Conservation (phyloP, 2,113 vertebrate species). For the Holacanthus passer region DNA sequence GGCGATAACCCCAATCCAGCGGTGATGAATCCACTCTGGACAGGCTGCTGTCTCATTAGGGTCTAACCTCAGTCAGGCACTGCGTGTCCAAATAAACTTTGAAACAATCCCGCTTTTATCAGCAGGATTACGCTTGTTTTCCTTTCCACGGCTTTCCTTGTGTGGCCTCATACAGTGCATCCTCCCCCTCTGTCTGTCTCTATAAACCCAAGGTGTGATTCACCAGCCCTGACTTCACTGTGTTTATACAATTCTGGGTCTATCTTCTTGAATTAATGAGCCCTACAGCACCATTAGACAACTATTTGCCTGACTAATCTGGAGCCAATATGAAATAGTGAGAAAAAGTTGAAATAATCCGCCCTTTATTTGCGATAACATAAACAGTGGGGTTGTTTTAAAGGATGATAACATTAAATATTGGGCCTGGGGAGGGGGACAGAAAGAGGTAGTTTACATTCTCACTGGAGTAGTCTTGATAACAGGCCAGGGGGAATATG, state of each 20-base stretch:
- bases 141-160: conserved; percentile 76
- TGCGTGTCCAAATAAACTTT: conserved; percentile 80
- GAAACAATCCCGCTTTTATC: conserved; percentile 81
- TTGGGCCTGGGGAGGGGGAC: conserved; percentile 77
- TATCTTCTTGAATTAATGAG: conserved; percentile 82
- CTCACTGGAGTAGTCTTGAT: conserved; percentile 87
- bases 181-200: conserved; percentile 64
- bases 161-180: conserved; percentile 71
- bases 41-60: conserved; percentile 80
- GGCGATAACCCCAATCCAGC: conserved; percentile 90
- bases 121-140: conserved; percentile 83
- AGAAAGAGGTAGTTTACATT: conserved; percentile 88
- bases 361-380: conserved; percentile 82
- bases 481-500: conserved; percentile 88
- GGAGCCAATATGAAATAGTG: conserved; percentile 73
- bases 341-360: conserved; percentile 81
- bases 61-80: conserved; percentile 75
- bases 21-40: conserved; percentile 85
- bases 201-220: conserved; percentile 82
- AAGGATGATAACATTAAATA: conserved; percentile 88
- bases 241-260: conserved; percentile 77
- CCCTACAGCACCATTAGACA: conserved; percentile 72
- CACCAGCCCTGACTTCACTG: conserved; percentile 69
- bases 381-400: conserved; percentile 87
- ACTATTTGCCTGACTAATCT: conserved; percentile 78